Conservation (phyloP, 2,888 invertebrate genomes). For the Heteropelma amictum region DNA sequence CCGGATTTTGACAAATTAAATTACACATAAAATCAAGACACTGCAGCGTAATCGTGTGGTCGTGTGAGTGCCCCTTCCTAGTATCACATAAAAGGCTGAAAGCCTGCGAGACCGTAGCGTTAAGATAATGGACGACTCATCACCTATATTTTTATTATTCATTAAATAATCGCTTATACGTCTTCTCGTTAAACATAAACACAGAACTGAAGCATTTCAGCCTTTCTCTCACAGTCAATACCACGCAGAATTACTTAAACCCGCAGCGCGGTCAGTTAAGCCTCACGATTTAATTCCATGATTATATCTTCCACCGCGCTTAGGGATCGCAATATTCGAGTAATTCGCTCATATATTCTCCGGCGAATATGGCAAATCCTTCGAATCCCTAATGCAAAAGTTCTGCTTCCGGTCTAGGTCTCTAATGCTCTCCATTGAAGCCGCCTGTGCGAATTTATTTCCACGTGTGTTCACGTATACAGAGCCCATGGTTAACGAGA, state of each 20-base stretch:
- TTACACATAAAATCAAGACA: too few relatives aligned
- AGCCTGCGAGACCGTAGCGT: too few relatives aligned
- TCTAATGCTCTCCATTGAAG: neutral
- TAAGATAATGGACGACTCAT: too few relatives aligned
- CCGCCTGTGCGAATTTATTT: neutral
- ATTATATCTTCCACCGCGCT: conserved; percentile 60
- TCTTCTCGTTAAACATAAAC: too few relatives aligned
- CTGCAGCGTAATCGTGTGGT: too few relatives aligned
- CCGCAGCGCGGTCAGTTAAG: conserved; percentile 58
- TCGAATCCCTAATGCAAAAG: conserved; percentile 49
- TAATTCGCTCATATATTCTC: conserved; percentile 21
- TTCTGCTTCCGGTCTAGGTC: conserved; percentile 17
- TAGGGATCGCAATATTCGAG: conserved; percentile 52
- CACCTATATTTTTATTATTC: too few relatives aligned
- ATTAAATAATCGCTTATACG: too few relatives aligned
- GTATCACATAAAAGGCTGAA: too few relatives aligned
- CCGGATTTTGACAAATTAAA: too few relatives aligned
- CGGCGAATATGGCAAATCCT: conserved; percentile 54
- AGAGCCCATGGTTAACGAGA: conserved; percentile 15
- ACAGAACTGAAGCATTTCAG: conserved; percentile 15
- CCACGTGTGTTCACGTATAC: neutral
- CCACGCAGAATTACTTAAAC: conserved; percentile 42
- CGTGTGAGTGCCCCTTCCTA: too few relatives aligned
- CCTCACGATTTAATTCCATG: conserved; percentile 62
- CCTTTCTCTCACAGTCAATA: conserved; percentile 33